These are phyloP conservation scores for Melanerpes aurifrons DNA, from an alignment of 2,113 vertebrate species.

Conservation along the genomic window DNA sequence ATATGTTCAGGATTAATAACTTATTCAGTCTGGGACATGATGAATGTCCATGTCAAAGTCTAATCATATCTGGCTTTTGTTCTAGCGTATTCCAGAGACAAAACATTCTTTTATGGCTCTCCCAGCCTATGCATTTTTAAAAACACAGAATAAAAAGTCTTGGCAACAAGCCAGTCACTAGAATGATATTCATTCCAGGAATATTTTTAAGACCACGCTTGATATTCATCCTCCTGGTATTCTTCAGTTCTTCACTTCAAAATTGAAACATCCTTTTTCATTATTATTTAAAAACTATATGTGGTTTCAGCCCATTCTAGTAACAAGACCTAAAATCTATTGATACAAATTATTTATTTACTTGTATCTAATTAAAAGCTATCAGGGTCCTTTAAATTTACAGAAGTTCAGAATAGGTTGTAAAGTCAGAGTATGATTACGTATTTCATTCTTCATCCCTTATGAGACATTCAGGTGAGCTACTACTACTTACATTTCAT, in stretches of 20 bases:
- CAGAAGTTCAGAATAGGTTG: neutral
- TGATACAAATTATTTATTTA: neutral
- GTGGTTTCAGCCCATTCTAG: neutral
- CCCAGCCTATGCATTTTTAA: slow-evolving; percentile 68
- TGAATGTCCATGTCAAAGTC: slow-evolving; percentile 65
- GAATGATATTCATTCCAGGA: slow-evolving; percentile 71
- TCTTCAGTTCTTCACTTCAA: slow-evolving; percentile 28
- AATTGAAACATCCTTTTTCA: neutral
- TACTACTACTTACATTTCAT: neutral
- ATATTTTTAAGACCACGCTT: slow-evolving; percentile 56
- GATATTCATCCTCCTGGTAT: slow-evolving; percentile 43
- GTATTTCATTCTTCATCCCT: neutral
- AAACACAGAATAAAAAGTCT: slow-evolving; percentile 66
- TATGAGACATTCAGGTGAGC: neutral
- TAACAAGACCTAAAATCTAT: neutral
- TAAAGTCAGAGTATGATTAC: neutral
- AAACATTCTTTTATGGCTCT: slow-evolving; percentile 72
- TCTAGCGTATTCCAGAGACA: slow-evolving; percentile 64
- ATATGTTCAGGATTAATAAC: slow-evolving; percentile 69
- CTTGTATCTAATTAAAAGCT: neutral
- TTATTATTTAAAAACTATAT: neutral
- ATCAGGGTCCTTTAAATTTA: neutral
- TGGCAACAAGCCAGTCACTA: slow-evolving; percentile 74
- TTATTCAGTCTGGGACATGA: slow-evolving; percentile 55
- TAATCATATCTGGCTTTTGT: slow-evolving; percentile 66